These are phyloP conservation scores for Rhinatrema bivittatum DNA, from an alignment of 2,797 vertebrate genomes.

Conservation along the genomic window DNA sequence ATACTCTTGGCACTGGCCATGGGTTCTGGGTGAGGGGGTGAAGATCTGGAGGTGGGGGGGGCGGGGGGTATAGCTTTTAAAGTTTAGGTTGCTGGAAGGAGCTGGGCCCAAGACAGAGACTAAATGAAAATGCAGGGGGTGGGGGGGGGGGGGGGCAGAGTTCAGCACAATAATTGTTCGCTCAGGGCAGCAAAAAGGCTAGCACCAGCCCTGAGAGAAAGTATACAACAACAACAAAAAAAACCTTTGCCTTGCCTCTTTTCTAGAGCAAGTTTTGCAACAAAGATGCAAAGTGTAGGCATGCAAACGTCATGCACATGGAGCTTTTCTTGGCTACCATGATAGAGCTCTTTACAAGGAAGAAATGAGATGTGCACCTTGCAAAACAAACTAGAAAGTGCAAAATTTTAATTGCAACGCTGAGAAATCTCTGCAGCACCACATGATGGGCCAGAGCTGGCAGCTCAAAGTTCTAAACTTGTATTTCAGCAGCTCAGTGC, in stretches of 20 bases:
- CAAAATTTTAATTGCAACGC: slow-evolving; percentile 49
- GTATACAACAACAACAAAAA: no score
- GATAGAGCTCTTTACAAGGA: slow-evolving; percentile 61
- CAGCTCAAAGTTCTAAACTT: slow-evolving; percentile 85
- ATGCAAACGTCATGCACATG: slow-evolving; percentile 78
- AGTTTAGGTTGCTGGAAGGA: no score
- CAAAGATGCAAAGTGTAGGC: slow-evolving; percentile 80
- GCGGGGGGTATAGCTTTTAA: no score
- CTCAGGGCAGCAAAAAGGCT: no score
- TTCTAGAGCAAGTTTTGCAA: slow-evolving; percentile 78
- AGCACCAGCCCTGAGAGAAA: no score
- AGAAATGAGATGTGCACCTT: slow-evolving; percentile 62
- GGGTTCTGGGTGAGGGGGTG: no score
- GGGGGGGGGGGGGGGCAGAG: no score
- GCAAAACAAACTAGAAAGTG: slow-evolving; percentile 50
- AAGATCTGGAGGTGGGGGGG: no score
- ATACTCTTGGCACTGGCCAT: no score
- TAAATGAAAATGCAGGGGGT: no score
- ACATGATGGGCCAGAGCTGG: slow-evolving; percentile 92
- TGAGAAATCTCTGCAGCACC: slow-evolving; percentile 75
- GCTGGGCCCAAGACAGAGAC: no score
- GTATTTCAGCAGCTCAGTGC: slow-evolving; percentile 69
- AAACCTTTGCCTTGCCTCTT: slow-evolving; percentile 90
- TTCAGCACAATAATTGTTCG: no score
- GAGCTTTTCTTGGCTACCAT: slow-evolving; percentile 60